Conservation (phyloP, 1,140 invertebrate species). For the Hesperophylax magnus region DNA sequence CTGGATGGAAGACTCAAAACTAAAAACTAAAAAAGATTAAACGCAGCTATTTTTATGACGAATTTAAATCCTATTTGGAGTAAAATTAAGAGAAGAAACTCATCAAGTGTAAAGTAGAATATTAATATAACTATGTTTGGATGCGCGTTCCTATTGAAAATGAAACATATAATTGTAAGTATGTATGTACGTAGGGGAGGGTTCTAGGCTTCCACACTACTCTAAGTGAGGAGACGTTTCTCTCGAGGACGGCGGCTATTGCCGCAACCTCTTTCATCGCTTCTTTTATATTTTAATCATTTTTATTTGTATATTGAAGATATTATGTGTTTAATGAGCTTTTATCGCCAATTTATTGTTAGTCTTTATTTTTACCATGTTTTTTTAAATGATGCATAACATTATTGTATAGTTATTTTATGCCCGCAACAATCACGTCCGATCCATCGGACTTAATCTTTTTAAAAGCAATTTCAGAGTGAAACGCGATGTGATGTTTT, state of each 20-base stretch:
- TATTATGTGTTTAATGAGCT: slow-evolving; percentile 5
- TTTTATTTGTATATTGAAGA: slow-evolving; percentile 11
- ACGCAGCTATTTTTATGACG: slow-evolving; percentile 31
- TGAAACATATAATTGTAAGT: background rate
- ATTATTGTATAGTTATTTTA: slow-evolving; percentile 20
- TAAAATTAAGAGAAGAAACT: slow-evolving; percentile 7
- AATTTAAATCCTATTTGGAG: slow-evolving; percentile 10
- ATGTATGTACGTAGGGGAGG: no score
- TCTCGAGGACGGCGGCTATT: background rate
- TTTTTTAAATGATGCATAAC: background rate
- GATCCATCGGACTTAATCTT: background rate
- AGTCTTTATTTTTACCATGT: background rate
- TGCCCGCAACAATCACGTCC: slow-evolving; percentile 5
- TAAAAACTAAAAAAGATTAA: background rate
- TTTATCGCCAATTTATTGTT: background rate
- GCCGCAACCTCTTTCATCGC: background rate
- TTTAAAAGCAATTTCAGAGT: slow-evolving; percentile 21
- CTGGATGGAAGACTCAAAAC: no score
- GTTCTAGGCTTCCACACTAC: no score
- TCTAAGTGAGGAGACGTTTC: background rate
- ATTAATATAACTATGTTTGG: slow-evolving; percentile 8
- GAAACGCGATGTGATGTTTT: background rate
- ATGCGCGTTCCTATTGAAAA: slow-evolving; percentile 43
- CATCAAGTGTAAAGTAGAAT: slow-evolving; percentile 21
- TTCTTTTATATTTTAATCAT: background rate